A percentile compares a stretch with the other conserved stretches of the same genome.
These are phyloP conservation scores for Caenorhabditis inopinata DNA, from an alignment of 1,140 invertebrate species.

Conservation along the genomic window DNA sequence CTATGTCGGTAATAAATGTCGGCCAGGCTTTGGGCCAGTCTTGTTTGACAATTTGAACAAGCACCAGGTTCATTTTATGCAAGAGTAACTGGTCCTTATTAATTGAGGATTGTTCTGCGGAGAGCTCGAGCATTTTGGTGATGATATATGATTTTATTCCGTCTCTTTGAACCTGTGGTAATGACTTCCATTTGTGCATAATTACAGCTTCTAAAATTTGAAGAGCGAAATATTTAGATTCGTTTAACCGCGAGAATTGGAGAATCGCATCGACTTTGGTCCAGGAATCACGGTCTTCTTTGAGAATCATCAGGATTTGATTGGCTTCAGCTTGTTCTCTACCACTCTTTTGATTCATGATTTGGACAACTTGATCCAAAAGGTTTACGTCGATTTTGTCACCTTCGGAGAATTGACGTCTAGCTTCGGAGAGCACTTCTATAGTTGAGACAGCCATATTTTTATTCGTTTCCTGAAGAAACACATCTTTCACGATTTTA, in stretches of 20 bases:
- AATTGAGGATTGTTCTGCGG: constrained; percentile 82
- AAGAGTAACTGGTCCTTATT: constrained; percentile 93
- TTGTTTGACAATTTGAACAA: constrained; percentile 95
- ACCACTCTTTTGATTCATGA: constrained; percentile 48
- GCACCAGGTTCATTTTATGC: constrained; percentile 97
- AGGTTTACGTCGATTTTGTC: constrained; percentile 51
- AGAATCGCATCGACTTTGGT: constrained; percentile 91
- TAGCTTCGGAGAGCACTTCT: constrained; percentile 24
- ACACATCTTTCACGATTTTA: not conserved
- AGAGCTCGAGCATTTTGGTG: constrained; percentile 91
- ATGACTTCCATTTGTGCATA: constrained; percentile 96
- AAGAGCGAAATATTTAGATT: constrained; percentile 98
- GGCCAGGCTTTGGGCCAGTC: constrained; percentile 99
- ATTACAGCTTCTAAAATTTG: constrained; percentile 99
- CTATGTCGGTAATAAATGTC: constrained; percentile 96
- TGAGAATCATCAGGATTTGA: constrained; percentile 43
- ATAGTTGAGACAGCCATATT: not conserved
- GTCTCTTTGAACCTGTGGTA: constrained; percentile 96
- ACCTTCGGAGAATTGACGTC: constrained; percentile 10
- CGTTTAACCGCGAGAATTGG: constrained; percentile 88
- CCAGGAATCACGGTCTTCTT: constrained; percentile 96
- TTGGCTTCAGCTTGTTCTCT: constrained; percentile 45
- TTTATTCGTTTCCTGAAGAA: not conserved
- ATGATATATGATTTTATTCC: constrained; percentile 71
- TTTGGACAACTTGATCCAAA: constrained; percentile 44